phyloP scores from a whole-genome alignment of 2,113 vertebrate species.

The Orthochromis indermauri region DNA sequence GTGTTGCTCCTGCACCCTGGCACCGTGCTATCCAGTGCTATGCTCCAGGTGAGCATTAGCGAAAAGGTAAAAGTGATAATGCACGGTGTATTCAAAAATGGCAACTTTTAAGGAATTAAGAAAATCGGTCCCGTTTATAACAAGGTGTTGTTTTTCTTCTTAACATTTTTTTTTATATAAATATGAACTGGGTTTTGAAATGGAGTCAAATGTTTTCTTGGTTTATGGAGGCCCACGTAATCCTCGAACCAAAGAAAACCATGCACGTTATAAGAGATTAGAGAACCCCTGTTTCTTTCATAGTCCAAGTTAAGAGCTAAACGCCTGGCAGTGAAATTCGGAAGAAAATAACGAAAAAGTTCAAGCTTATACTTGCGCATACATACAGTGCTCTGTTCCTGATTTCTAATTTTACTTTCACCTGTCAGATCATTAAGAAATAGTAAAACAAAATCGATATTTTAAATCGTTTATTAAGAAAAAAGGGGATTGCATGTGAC shows the following conservation, averaged over 20 bases:
- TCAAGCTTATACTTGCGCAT: not conserved
- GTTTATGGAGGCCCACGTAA: conserved; percentile 11
- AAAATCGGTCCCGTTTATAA: not conserved
- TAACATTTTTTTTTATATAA: not conserved
- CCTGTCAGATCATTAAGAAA: not conserved
- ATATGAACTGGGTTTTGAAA: not conserved
- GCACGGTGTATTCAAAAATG: conserved; percentile 21
- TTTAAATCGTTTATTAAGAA: not conserved
- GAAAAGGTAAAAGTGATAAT: conserved; percentile 5
- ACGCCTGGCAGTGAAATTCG: not conserved
- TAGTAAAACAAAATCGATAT: not conserved
- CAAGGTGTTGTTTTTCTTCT: not conserved
- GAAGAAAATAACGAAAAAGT: not conserved
- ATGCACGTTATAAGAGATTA: not conserved
- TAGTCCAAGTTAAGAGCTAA: not conserved
- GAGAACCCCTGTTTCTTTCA: not conserved
- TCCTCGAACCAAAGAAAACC: not conserved
- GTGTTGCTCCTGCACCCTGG: conserved; percentile 9
- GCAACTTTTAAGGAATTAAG: conserved; percentile 39
- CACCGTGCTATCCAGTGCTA: not conserved
- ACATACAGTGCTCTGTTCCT: not conserved
- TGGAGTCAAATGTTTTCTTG: not conserved
- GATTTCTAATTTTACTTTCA: not conserved
- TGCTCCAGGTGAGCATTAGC: conserved; percentile 25
- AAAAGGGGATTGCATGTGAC: not conserved